Percentiles rank a stretch among this genome's conserved stretches.
Evolutionary conservation across 2,888 invertebrate genomes (phyloP).

Genomic region (Syrphus vitripennis): DNA sequence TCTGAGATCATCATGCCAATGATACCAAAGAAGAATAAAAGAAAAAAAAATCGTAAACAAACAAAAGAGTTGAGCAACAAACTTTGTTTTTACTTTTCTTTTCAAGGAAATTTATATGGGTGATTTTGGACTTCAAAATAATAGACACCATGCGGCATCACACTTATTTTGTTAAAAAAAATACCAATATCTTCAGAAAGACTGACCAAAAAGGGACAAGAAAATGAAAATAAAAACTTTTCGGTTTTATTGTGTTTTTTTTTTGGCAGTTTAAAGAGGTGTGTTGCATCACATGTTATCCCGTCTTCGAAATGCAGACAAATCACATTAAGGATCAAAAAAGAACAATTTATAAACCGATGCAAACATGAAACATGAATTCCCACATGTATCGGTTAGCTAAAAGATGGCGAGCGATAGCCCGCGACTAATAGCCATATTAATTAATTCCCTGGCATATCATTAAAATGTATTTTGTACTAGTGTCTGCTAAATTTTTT

Average conservation of each 20-base stretch:
- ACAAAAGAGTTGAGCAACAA: constrained; percentile 47
- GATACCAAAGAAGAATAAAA: not conserved
- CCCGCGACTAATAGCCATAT: constrained; percentile 46
- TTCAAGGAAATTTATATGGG: not conserved
- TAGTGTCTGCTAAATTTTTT: constrained; percentile 43
- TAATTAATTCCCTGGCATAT: constrained; percentile 62
- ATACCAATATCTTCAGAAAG: not conserved
- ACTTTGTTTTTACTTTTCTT: constrained; percentile 31
- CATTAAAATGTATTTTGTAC: constrained; percentile 65
- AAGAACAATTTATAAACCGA: not conserved
- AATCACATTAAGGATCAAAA: not conserved
- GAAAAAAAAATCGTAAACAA: not conserved
- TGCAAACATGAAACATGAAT: not conserved
- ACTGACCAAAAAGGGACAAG: not conserved
- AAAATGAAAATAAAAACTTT: not conserved
- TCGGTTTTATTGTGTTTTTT: not conserved
- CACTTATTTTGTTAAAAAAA: not conserved
- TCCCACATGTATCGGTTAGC: not conserved
- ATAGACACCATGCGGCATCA: constrained; percentile 31
- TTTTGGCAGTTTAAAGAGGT: not conserved
- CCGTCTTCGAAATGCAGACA: not conserved
- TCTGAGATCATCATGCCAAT: constrained; percentile 20
- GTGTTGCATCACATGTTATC: not conserved
- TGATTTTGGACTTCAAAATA: constrained; percentile 32
- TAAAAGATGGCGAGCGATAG: not conserved